Conservation (phyloP, 2,888 invertebrate genomes). For the Diplazon laetatorius region DNA sequence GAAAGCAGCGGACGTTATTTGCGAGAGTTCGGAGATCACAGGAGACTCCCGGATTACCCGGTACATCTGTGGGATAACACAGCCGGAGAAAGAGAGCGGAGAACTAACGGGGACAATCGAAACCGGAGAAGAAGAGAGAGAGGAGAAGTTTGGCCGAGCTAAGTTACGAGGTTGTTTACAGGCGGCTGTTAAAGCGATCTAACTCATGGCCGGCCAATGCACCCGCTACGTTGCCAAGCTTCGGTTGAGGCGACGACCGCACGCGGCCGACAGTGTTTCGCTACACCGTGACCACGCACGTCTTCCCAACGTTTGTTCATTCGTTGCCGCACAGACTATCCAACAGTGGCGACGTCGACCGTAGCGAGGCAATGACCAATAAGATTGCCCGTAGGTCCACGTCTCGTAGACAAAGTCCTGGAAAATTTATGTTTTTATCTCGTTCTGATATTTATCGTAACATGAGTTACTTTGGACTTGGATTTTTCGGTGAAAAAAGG, state of each 20-base stretch:
- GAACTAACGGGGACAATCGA: conserved; percentile 33
- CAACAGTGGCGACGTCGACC: conserved; percentile 1
- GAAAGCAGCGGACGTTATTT: conserved; percentile 6
- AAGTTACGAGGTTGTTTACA: conserved; percentile 80
- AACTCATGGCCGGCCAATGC: conserved; percentile 80
- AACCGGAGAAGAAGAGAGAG: conserved; percentile 59
- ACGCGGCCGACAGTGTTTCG: conserved; percentile 60
- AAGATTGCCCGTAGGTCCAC: conserved; percentile 30
- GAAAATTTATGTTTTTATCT: conserved; percentile 14
- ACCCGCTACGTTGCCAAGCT: conserved; percentile 74
- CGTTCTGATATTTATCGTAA: neutral
- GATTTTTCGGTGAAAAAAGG: no score
- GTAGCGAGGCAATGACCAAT: conserved; percentile 13
- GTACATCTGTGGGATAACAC: conserved; percentile 34
- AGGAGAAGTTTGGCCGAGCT: conserved; percentile 61
- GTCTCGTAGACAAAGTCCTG: conserved; percentile 51
- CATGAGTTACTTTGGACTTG: neutral
- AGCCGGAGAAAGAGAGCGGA: conserved; percentile 36
- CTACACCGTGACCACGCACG: conserved; percentile 63
- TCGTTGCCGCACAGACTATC: conserved; percentile 44
- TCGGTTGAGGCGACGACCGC: conserved; percentile 66
- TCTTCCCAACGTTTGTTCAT: conserved; percentile 15
- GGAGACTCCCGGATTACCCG: conserved; percentile 3
- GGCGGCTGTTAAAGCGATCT: conserved; percentile 77
- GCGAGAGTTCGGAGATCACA: conserved; percentile 23